Base-by-base conservation (phyloP, 2,113 vertebrate genomes). In the Lophotis ruficrista region DNA sequence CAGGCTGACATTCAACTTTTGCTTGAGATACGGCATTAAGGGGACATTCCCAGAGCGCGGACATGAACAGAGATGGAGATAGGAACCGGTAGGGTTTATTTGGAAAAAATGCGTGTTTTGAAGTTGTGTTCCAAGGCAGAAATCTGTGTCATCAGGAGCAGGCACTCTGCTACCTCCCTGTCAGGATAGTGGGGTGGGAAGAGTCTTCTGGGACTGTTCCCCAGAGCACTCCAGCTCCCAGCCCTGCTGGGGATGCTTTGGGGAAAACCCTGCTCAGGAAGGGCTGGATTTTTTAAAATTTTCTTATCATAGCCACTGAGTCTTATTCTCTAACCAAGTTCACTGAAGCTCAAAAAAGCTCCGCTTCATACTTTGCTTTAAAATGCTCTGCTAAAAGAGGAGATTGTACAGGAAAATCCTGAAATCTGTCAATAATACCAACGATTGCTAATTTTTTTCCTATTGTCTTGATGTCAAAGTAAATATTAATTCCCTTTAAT, bases 391-490 rank as follows among this genome's bases (percentile, higher is more conserved):
- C 24, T 30, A 8, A 45, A 82, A 45, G 2, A 14, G 30, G 35
- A 65, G n/a, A 22, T 9, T 3, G 56, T 10, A 1, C 22, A 17
- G 78, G 61, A 21, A 65, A 78, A 35, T 15, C 54, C 64, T 54
- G 78, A 57, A 71, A 14, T 31, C 43, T 68, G 28, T 10, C 56
- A 37, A 2, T 25, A 41, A 28, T 1, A 21, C 7, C 35, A 45
- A 1, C 23, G 19, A 19, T 0, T 25, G 7, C 6, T 30, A 1
- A 0, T 35, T 47, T 12, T 41, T 20, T 11, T 4, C n/a, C 38
- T 12, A 8, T 12, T 41, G 20, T 21, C 31, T 20, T 25, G 48
- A 27, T 56, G 69, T 37, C n/a, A 45, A 9, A 48, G 86, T 6
- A 60, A 47, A 23, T 12, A 14, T 71, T 54, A 51, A 85, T 68